Conservation (phyloP, 1,140 invertebrate genomes). For the Drosophila tsacasi region DNA sequence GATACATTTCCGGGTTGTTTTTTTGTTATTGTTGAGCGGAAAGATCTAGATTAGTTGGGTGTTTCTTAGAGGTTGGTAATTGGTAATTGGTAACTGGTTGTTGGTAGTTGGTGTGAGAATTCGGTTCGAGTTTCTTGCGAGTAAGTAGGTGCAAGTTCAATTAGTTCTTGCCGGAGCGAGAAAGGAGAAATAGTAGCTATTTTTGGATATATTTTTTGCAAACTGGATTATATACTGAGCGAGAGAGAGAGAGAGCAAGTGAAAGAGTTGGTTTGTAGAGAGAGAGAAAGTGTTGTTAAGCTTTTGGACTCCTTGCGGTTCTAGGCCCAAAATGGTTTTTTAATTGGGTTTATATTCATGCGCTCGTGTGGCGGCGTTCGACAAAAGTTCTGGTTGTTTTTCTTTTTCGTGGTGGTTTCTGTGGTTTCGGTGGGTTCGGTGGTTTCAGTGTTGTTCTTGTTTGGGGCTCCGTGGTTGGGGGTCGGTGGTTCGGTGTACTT, state of each 20-base stretch:
- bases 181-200: constrained; percentile 31
- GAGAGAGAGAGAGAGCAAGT: constrained; percentile 16
- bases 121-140: constrained; percentile 44
- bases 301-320: constrained; percentile 53
- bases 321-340: constrained; percentile 15
- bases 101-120: constrained; percentile 42
- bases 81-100: constrained; percentile 26
- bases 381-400: constrained; percentile 59
- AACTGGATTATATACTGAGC: constrained; percentile 28
- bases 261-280: constrained; percentile 32
- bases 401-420: constrained; percentile 34
- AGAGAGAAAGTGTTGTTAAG: constrained; percentile 25
- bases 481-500: constrained; percentile 59
- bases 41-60: constrained; percentile 45
- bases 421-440: not conserved
- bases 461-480: constrained; percentile 19
- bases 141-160: constrained; percentile 67
- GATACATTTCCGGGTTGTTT: constrained; percentile 36
- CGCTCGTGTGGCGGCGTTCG: constrained; percentile 50
- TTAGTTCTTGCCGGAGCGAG: constrained; percentile 66
- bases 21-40: constrained; percentile 34
- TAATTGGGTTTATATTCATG: constrained; percentile 40
- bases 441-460: constrained; percentile 26
- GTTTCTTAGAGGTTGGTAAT: constrained; percentile 30
- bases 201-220: constrained; percentile 24